These are phyloP conservation scores for Decapterus maruadsi DNA, from an alignment of 2,797 vertebrate species.

Conservation along the genomic window DNA sequence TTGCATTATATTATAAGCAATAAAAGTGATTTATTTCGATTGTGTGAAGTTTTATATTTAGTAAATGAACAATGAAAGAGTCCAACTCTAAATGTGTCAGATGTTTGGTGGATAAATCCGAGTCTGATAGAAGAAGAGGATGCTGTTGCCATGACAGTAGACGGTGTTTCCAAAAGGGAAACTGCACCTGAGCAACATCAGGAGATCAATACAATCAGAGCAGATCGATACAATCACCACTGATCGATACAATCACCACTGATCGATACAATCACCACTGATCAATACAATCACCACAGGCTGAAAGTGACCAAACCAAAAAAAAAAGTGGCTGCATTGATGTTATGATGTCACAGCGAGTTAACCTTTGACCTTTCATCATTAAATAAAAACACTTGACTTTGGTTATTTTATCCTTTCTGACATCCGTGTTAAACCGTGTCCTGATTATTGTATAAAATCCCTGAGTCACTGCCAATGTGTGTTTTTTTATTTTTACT, in stretches of 20 bases:
- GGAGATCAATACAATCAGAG: neutral
- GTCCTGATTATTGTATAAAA: neutral
- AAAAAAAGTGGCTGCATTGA: no score
- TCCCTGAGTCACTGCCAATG: neutral
- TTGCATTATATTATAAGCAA: no score
- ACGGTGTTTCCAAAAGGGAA: neutral
- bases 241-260: neutral
- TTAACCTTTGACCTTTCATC: neutral
- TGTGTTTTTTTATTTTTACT: neutral
- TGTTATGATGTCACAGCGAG: neutral
- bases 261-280: neutral
- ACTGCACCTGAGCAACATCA: no score
- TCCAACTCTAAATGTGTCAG: no score
- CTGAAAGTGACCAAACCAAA: neutral
- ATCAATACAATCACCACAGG: neutral
- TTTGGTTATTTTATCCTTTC: neutral
- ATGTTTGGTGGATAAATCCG: no score
- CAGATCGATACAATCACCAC: neutral
- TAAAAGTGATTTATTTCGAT: no score
- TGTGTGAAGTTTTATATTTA: no score
- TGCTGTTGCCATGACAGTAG: no score
- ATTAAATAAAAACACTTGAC: neutral
- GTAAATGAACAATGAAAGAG: no score
- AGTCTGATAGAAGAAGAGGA: no score
- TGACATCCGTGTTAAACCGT: neutral